Base-by-base conservation (phyloP, 2,797 vertebrate genomes). In the Thripadectes ignobilis region DNA sequence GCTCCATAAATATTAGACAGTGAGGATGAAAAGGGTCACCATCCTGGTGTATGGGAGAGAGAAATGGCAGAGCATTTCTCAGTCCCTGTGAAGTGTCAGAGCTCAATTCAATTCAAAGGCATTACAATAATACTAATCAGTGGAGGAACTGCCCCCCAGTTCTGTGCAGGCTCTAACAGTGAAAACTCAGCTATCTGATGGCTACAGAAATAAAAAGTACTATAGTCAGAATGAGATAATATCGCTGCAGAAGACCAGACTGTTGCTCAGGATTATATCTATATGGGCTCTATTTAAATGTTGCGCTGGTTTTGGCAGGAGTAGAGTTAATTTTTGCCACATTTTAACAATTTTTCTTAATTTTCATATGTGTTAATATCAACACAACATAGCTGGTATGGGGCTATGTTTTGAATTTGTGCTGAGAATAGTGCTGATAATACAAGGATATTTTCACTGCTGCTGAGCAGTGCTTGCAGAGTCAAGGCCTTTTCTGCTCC, bases 391-490 rank as follows among this genome's bases (percentile, higher is more conserved):
- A 62, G 6, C 13, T 29, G 3, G 14, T 34, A 26, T 10, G 14
- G 6, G 20, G 32, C 12, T 66, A 2, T 10, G 7, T n/a, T 74
- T 57, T 57, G 38, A 15, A 61, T 74, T 68, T 66, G 24, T 73
- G 38, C 54, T 89, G 38, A 12, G 29, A 82, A 58, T 22, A 39
- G 41, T 8, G 5, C 21, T 49, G 39, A 29, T 32, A 34, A 54
- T 1, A 29, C 14, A 23, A 15, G 0, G 12, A 6, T 26, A 14
- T 23, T 74, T 85, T 57, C 1, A 0, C n/a, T 30, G 14, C 0
- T 41, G 32, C 58, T 78, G 34, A 74, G 43, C 24, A 22, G 30
- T 1, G 18, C 26, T 71, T 2, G 1, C 9, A 61, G 7, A 12
- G 16, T 4, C 49, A 85, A 75, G 13, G 29, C 6, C 8, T 68